Conservation (phyloP, 2,113 vertebrate genomes). For the Protobothrops flavoviridis region DNA sequence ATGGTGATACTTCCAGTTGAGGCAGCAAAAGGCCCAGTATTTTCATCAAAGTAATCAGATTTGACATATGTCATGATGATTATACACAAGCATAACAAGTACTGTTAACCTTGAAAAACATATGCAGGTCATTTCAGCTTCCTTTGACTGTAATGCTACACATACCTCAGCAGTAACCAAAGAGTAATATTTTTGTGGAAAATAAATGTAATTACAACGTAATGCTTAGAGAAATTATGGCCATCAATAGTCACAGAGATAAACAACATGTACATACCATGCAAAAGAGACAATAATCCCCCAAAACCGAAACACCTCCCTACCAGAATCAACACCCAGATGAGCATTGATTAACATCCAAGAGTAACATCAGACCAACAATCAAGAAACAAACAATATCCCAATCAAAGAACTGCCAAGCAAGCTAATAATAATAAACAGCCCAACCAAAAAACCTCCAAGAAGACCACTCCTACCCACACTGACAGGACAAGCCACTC, state of each 20-base stretch:
- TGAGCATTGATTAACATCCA: background rate
- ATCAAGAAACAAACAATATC: background rate
- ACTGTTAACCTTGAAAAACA: background rate
- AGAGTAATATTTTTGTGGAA: background rate
- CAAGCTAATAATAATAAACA: background rate
- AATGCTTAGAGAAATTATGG: background rate
- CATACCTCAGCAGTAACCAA: constrained; percentile 22
- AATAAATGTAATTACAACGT: constrained; percentile 19
- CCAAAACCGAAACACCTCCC: background rate
- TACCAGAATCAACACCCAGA: background rate
- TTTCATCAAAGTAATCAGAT: constrained; percentile 23
- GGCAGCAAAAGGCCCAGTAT: background rate
- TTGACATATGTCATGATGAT: background rate
- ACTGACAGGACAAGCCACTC: no score
- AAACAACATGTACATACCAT: background rate
- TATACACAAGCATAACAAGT: background rate
- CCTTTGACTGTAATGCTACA: background rate
- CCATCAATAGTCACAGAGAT: background rate
- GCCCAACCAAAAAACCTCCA: background rate
- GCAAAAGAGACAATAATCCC: background rate
- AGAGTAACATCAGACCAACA: background rate
- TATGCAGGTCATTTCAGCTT: background rate
- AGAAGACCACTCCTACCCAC: background rate
- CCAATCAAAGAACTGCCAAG: background rate
- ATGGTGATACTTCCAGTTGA: background rate